Conservation (phyloP, 2,113 vertebrate genomes). For the Axis porcinus region DNA sequence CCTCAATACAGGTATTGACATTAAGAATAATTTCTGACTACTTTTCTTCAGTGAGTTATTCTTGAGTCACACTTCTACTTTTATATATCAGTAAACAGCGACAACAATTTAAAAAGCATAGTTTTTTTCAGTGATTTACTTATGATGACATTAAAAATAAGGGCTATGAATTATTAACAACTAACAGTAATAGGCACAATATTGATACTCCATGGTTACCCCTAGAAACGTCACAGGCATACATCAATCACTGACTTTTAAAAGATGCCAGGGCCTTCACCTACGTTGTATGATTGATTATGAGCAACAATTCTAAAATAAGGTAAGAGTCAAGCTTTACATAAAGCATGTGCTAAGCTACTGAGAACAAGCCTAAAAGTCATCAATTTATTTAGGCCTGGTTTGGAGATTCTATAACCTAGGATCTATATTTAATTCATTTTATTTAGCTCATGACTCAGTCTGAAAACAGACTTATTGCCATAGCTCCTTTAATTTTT, state of each 20-base stretch:
- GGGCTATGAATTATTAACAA: background rate
- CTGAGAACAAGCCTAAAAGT: background rate
- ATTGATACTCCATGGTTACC: background rate
- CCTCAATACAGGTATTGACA: background rate
- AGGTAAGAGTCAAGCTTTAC: background rate
- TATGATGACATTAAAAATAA: background rate
- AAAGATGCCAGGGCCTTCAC: background rate
- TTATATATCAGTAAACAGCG: background rate
- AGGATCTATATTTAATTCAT: background rate
- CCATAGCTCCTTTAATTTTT: background rate
- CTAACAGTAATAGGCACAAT: background rate
- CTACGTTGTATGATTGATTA: background rate
- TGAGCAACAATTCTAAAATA: background rate
- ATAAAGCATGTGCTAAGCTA: background rate
- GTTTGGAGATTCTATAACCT: background rate
- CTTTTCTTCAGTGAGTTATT: background rate
- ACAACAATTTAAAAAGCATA: background rate
- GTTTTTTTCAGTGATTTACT: background rate
- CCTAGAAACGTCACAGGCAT: background rate
- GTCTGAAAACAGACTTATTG: background rate
- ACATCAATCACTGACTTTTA: background rate
- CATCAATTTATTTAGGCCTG: background rate
- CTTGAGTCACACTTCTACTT: background rate
- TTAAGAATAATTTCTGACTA: background rate
- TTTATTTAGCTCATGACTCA: background rate